phyloP scores from a whole-genome alignment of 2,888 invertebrate genomes.

The Tetheella fluctuosa region DNA sequence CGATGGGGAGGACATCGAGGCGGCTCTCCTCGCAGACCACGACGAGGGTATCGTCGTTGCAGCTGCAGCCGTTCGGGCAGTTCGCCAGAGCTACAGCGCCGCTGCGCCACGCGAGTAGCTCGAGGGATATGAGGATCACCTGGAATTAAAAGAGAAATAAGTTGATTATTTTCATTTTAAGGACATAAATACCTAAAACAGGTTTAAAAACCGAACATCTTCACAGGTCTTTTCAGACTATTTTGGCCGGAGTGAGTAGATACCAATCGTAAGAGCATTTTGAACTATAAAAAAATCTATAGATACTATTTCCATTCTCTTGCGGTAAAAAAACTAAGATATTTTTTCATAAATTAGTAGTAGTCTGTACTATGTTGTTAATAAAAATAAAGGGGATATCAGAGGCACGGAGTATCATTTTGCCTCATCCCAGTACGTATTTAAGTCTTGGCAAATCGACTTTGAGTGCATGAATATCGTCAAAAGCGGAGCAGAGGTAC shows the following conservation, averaged over 20 bases:
- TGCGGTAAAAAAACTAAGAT: too few relatives aligned
- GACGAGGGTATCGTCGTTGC: constrained; percentile 94
- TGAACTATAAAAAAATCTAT: too few relatives aligned
- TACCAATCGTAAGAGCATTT: too few relatives aligned
- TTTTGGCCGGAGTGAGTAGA: too few relatives aligned
- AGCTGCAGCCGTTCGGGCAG: constrained; percentile 94
- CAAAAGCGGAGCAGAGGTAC: constrained; percentile 32
- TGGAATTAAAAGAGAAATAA: constrained; percentile 53
- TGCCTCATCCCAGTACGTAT: not conserved
- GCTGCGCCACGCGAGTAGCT: constrained; percentile 66
- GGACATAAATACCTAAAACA: too few relatives aligned
- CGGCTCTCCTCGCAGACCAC: constrained; percentile 94
- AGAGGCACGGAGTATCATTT: not conserved
- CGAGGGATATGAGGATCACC: constrained; percentile 70
- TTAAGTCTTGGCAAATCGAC: constrained; percentile 20
- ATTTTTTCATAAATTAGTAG: too few relatives aligned
- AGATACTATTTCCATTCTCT: too few relatives aligned
- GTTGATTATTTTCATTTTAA: not conserved
- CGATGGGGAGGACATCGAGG: constrained; percentile 94
- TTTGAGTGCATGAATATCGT: constrained; percentile 34
- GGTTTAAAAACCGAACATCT: too few relatives aligned
- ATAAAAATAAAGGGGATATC: not conserved
- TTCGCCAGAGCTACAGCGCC: constrained; percentile 86
- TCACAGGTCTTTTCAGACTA: too few relatives aligned
- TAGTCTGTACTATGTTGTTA: too few relatives aligned